Percentiles rank a stretch among this genome's conserved stretches.
These are phyloP conservation scores for Pherbina coryleti DNA, from an alignment of 2,888 invertebrate genomes.

Conservation along the genomic window DNA sequence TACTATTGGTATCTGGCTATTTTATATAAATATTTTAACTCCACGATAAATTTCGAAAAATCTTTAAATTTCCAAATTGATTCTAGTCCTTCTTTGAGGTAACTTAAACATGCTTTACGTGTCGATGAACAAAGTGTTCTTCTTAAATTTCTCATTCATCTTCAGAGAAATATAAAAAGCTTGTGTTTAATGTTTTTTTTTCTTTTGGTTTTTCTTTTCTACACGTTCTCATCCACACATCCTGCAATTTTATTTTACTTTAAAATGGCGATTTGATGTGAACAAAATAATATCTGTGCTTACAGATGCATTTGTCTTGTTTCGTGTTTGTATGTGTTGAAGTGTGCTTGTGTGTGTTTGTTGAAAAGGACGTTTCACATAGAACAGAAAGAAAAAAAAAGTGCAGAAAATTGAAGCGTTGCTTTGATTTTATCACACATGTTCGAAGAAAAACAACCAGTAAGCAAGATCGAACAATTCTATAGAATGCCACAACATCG, in stretches of 20 bases:
- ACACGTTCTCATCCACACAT: not conserved
- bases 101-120: too few species aligned
- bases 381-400: not conserved
- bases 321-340: not conserved
- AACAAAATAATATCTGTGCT: constrained; percentile 2
- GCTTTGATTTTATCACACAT: not conserved
- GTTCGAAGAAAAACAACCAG: not conserved
- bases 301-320: not conserved
- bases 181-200: not conserved
- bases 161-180: not conserved
- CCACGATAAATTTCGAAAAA: too few species aligned
- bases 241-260: not conserved
- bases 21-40: too few species aligned
- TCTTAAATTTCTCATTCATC: constrained; percentile 24
- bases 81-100: too few species aligned
- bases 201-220: not conserved
- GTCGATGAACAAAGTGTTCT: constrained; percentile 6
- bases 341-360: not conserved
- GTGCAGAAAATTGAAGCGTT: not conserved
- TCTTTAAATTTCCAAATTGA: too few species aligned
- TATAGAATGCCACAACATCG: not conserved
- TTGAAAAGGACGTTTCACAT: not conserved
- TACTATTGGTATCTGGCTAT: too few species aligned
- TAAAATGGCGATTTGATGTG: constrained; percentile 15
- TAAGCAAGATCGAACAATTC: constrained; percentile 2